Percentiles rank a stretch among this genome's conserved stretches.
These are phyloP conservation scores for Lochmaea crataegi DNA, from an alignment of 2,888 invertebrate species.

Conservation along the genomic window DNA sequence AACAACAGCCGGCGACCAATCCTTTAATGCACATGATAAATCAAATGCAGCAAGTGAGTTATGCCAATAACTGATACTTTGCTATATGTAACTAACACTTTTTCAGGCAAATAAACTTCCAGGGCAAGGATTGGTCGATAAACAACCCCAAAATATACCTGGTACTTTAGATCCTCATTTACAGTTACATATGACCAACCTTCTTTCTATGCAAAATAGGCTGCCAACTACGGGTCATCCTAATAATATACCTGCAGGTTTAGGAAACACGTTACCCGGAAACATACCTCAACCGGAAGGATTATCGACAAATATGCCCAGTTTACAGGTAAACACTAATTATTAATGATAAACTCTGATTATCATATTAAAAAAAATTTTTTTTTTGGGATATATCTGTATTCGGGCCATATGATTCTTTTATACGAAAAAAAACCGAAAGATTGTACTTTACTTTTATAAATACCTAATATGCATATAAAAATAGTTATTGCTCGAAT, in stretches of 20 bases:
- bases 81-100: background rate
- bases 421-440: too few relatives aligned
- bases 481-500: too few relatives aligned
- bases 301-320: constrained; percentile 49
- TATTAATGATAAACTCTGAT: too few relatives aligned
- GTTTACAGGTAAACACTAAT: constrained; percentile 36
- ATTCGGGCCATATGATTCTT: too few relatives aligned
- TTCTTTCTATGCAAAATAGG: constrained; percentile 62
- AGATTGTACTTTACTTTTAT: too few relatives aligned
- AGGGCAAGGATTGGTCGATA: constrained; percentile 56
- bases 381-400: too few relatives aligned
- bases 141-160: constrained; percentile 55
- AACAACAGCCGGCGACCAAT: constrained; percentile 64
- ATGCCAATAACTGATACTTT: background rate
- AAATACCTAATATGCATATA: too few relatives aligned
- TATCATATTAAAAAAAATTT: too few relatives aligned
- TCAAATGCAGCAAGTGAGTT: constrained; percentile 68
- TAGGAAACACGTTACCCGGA: constrained; percentile 44
- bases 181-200: constrained; percentile 68
- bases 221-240: constrained; percentile 52
- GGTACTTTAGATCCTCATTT: constrained; percentile 65
- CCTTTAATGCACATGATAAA: constrained; percentile 69
- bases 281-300: constrained; percentile 48
- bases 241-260: constrained; percentile 49
- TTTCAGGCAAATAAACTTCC: constrained; percentile 61